phyloP scores from a whole-genome alignment of 2,113 vertebrate genomes.

The Lynx canadensis region DNA sequence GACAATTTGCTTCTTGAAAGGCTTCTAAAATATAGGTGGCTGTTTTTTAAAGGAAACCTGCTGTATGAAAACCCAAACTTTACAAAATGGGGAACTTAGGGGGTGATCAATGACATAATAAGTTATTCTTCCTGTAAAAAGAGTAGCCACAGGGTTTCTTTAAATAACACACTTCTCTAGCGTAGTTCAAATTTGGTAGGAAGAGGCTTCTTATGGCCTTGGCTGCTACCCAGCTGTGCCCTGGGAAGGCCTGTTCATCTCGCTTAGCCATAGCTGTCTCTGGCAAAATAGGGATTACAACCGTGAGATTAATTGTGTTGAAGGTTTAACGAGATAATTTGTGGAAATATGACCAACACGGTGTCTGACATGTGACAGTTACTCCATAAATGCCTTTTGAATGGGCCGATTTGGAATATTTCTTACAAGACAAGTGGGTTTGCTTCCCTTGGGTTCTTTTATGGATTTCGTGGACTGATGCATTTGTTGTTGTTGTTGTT shows the following conservation, averaged over 20 bases:
- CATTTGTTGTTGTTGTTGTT: constrained; percentile 11
- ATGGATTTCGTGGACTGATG: neutral
- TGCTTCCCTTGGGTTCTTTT: constrained; percentile 16
- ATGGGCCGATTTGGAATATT: neutral
- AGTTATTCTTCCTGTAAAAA: constrained; percentile 49
- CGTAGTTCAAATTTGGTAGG: neutral
- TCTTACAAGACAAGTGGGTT: neutral
- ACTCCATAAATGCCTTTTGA: neutral
- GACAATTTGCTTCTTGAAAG: constrained; percentile 57
- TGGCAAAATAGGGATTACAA: neutral
- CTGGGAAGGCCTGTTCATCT: neutral
- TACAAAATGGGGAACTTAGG: constrained; percentile 31
- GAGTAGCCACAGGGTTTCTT: neutral
- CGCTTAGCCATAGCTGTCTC: neutral
- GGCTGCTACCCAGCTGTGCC: neutral
- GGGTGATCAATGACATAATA: constrained; percentile 22
- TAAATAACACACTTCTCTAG: neutral
- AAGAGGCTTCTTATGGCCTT: neutral
- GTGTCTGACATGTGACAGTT: neutral
- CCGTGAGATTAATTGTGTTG: neutral
- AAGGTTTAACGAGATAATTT: neutral
- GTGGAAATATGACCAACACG: neutral
- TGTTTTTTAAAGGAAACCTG: constrained; percentile 49
- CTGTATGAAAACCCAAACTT: constrained; percentile 63
- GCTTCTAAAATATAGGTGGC: constrained; percentile 40